Percentiles rank a stretch among this genome's conserved stretches.
phyloP scores from a whole-genome alignment of 1,140 invertebrate species.

The Bombus sibiricus region DNA sequence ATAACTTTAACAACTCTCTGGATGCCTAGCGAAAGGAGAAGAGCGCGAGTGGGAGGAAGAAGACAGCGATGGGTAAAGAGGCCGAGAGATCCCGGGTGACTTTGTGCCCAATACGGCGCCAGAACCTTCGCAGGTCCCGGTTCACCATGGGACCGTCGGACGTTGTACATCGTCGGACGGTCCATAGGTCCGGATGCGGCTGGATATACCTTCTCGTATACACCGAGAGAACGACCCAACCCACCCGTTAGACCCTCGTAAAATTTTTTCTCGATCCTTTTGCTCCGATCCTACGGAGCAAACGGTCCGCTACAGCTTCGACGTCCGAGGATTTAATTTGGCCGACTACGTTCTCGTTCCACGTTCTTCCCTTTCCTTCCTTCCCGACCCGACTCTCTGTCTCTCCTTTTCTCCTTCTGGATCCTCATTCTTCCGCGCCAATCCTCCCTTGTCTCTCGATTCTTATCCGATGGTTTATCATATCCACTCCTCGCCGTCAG shows the following conservation, averaged over 20 bases:
- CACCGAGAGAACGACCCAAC: constrained; percentile 57
- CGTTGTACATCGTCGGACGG: constrained; percentile 69
- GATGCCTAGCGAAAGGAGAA: constrained; percentile 7
- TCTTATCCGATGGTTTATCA: constrained; percentile 80
- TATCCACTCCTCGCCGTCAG: constrained; percentile 67
- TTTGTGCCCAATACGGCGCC: constrained; percentile 74
- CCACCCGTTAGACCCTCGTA: constrained; percentile 76
- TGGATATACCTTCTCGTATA: constrained; percentile 68
- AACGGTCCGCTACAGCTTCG: constrained; percentile 68
- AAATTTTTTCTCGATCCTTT: constrained; percentile 73
- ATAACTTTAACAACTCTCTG: constrained; percentile 79
- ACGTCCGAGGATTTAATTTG: constrained; percentile 74
- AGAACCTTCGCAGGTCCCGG: constrained; percentile 62
- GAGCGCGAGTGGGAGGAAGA: constrained; percentile 2
- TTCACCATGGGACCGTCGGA: constrained; percentile 62
- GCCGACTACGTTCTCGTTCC: constrained; percentile 57
- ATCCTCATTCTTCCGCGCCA: constrained; percentile 45
- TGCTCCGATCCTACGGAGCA: constrained; percentile 59
- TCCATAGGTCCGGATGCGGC: constrained; percentile 67
- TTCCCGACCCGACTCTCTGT: not conserved
- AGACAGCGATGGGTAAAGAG: constrained; percentile 30
- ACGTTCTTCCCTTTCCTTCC: not conserved
- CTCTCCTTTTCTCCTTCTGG: constrained; percentile 22
- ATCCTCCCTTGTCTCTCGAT: constrained; percentile 69
- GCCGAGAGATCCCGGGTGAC: constrained; percentile 53